Base-by-base conservation (phyloP, 2,888 invertebrate genomes). In the Melanostoma scalare region DNA sequence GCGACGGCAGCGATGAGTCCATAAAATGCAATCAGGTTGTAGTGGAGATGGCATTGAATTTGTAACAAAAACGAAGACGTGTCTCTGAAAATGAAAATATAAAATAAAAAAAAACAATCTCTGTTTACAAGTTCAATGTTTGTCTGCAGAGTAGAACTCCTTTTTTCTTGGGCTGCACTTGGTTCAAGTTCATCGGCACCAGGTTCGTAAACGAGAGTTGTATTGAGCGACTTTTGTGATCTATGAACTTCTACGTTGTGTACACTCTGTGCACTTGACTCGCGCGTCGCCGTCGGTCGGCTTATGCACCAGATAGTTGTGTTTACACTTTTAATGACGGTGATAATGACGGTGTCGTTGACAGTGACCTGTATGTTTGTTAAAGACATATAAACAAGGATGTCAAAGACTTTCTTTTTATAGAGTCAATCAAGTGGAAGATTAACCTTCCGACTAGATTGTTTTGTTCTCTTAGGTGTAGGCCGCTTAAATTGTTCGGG, bases 51-150 rank as follows among this genome's bases (percentile, higher is more conserved):
- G 71, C 76, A 81, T 52, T 75, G 75, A 56, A 53, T 55, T 30
- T 31, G n/a, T 30, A 46, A 40, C n/a, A 63, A n/a, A 50, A n/a
- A 33, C 38, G 33, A 56, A 10, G 60, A 65, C 35, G 60, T 40
- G 46, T 65, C 50, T 61, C 35, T 30, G 33, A 53, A 42, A 44
- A n/a, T 4, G n/a, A 52, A 44, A 30, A 60, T 10, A 63, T 63
- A 38, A 5, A 65, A 35, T 35, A 20, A 60, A 33, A 63, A 73
- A 38, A 5, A 65, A 35, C 33, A 20, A 3, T 44, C 46, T 8
- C 30, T 82, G 82, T 82, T 82, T 82, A 82, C 78, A 78, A 69
- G 77, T 78, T 73, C 78, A 73, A 38, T 46, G 33, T 67, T 72
- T 48, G 71, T 67, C 67, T 68, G 65, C 50, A 31, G 46, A 44